These are phyloP conservation scores for Drosophila prolongata DNA, from an alignment of 2,888 invertebrate species.

Conservation along the genomic window DNA sequence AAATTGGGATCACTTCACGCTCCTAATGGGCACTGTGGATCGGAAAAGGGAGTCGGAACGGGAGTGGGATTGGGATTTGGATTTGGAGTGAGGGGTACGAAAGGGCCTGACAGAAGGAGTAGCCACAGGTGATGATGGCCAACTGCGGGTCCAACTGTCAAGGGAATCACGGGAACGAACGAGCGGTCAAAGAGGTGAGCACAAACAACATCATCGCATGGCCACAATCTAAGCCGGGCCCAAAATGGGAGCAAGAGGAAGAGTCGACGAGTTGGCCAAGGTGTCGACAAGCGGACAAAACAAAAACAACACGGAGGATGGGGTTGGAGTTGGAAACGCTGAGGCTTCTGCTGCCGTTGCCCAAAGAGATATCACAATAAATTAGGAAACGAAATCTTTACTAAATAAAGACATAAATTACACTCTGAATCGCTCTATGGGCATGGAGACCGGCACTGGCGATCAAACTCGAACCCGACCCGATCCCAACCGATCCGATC, in stretches of 20 bases:
- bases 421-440: conserved; percentile 80
- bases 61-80: background rate
- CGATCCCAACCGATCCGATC: conserved; percentile 7
- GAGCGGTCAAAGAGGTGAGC: conserved; percentile 81
- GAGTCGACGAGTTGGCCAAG: conserved; percentile 40
- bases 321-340: conserved; percentile 4
- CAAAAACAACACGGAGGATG: conserved; percentile 33
- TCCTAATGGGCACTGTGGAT: conserved; percentile 81
- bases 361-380: conserved; percentile 83
- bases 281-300: conserved; percentile 65
- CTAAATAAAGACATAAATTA: conserved; percentile 84
- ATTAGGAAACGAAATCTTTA: conserved; percentile 84
- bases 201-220: conserved; percentile 82
- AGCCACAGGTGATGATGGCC: conserved; percentile 55
- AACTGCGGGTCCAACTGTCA: conserved; percentile 36
- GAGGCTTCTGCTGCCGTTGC: conserved; percentile 51
- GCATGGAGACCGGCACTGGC: conserved; percentile 49
- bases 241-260: conserved; percentile 18
- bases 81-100: background rate
- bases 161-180: conserved; percentile 68
- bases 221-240: conserved; percentile 71
- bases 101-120: conserved; percentile 67
- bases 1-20: conserved; percentile 84
- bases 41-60: conserved; percentile 3
- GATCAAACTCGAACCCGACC: conserved; percentile 19